These are phyloP conservation scores for Pelodytes ibericus DNA, from an alignment of 2,797 vertebrate species.

Conservation along the genomic window DNA sequence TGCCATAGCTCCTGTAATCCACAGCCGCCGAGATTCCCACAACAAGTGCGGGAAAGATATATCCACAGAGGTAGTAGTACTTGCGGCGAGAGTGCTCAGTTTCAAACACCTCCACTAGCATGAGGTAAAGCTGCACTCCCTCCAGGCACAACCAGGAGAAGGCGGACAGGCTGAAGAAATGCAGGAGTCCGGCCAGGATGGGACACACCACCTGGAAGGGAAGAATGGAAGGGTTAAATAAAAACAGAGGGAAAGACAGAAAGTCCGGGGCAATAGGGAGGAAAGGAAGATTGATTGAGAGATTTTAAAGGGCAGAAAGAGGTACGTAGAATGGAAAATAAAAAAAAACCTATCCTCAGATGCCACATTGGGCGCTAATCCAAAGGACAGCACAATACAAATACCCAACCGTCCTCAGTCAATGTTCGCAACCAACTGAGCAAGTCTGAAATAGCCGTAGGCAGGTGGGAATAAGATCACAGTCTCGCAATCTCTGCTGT, in stretches of 20 bases:
- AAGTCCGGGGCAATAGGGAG: no score
- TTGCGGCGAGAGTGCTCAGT: slow-evolving; percentile 91
- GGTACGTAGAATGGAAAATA: no score
- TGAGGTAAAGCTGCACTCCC: slow-evolving; percentile 93
- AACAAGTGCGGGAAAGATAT: slow-evolving; percentile 91
- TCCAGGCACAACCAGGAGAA: slow-evolving; percentile 96
- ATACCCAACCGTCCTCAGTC: no score
- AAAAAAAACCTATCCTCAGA: no score
- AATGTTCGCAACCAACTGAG: no score
- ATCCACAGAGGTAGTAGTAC: slow-evolving; percentile 93
- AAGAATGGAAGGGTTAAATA: slow-evolving; percentile 51
- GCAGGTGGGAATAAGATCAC: no score
- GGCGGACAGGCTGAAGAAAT: slow-evolving; percentile 95
- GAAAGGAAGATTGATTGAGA: no score
- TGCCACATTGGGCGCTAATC: no score
- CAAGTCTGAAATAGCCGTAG: no score
- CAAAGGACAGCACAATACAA: no score
- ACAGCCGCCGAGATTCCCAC: slow-evolving; percentile 92
- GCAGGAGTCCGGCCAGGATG: slow-evolving; percentile 90
- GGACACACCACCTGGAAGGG: slow-evolving; percentile 84
- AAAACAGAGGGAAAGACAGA: not conserved
- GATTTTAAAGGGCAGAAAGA: no score
- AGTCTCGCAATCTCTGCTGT: no score
- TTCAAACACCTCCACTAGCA: slow-evolving; percentile 94
- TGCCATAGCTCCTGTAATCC: slow-evolving; percentile 95